Percentiles rank a stretch among this genome's conserved stretches.
Conservation (phyloP, 2,113 vertebrate species). For the Hippolais icterina region DNA sequence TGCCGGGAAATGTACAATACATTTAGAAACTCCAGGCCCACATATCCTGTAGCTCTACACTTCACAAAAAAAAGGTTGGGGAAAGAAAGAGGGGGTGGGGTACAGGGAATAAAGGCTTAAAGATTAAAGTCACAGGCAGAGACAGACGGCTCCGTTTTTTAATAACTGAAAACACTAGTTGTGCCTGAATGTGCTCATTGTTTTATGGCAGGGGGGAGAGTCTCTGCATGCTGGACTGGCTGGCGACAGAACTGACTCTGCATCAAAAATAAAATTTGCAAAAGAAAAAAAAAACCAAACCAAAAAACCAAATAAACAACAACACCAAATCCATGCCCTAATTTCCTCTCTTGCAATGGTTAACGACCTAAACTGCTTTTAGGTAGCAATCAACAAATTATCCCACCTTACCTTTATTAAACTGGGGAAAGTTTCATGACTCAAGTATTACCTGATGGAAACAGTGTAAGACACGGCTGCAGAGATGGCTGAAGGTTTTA, state of each 20-base stretch:
- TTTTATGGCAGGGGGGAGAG: conserved; percentile 69
- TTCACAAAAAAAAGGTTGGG: conserved; percentile 77
- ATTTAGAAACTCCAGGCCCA: conserved; percentile 66
- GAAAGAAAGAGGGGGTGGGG: conserved; percentile 67
- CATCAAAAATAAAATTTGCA: conserved; percentile 72
- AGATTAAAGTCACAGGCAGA: conserved; percentile 84
- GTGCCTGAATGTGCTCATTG: conserved; percentile 85
- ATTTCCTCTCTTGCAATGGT: conserved; percentile 17
- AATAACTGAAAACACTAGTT: conserved; percentile 85
- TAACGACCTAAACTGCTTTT: conserved; percentile 15
- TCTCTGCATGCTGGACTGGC: conserved; percentile 73
- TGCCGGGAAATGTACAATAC: conserved; percentile 67
- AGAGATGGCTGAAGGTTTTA: not conserved
- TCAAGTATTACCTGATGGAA: not conserved
- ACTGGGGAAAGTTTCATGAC: not conserved
- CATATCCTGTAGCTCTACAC: conserved; percentile 70
- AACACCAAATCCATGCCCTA: not conserved
- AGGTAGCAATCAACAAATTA: conserved; percentile 60
- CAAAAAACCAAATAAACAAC: too few relatives aligned
- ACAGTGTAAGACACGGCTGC: not conserved
- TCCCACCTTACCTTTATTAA: not conserved
- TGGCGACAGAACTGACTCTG: conserved; percentile 78
- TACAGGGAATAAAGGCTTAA: conserved; percentile 78
- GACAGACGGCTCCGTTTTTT: conserved; percentile 83
- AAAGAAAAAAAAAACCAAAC: not conserved